phyloP scores from a whole-genome alignment of 2,888 invertebrate species.

The Dicyrtomina minuta region DNA sequence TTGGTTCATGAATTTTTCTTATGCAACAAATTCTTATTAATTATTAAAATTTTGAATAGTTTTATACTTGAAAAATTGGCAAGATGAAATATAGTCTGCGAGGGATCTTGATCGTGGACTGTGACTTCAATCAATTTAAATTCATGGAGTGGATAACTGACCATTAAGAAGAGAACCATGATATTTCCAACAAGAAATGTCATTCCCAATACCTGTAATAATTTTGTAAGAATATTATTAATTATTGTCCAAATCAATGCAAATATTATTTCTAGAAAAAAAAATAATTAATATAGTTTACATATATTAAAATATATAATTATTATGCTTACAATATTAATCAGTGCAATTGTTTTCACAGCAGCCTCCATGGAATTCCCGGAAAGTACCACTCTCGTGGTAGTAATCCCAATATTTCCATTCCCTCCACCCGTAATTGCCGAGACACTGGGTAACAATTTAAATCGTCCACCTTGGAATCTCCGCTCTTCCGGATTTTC shows the following conservation, averaged over 20 bases:
- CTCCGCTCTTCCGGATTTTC: no score
- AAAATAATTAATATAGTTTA: no score
- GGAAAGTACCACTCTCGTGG: neutral
- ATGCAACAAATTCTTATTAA: neutral
- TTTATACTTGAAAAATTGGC: constrained; percentile 24
- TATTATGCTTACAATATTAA: constrained; percentile 18
- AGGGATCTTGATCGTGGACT: constrained; percentile 10
- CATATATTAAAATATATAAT: neutral
- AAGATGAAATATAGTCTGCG: constrained; percentile 13
- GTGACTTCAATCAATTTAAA: constrained; percentile 13
- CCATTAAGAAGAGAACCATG: constrained; percentile 23
- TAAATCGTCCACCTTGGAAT: no score
- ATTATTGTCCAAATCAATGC: neutral
- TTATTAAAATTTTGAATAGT: neutral
- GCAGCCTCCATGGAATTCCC: constrained; percentile 18
- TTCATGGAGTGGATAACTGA: constrained; percentile 28
- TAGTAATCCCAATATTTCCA: no score
- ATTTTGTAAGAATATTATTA: no score
- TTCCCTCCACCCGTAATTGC: no score
- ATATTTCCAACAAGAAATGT: constrained; percentile 16
- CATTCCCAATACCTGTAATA: constrained; percentile 8
- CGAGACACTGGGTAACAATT: no score
- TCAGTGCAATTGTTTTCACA: constrained; percentile 12
- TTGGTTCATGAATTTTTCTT: neutral
- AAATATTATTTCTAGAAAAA: neutral